phyloP scores from a whole-genome alignment of 1,140 invertebrate species.

The Berghia stephanieae region DNA sequence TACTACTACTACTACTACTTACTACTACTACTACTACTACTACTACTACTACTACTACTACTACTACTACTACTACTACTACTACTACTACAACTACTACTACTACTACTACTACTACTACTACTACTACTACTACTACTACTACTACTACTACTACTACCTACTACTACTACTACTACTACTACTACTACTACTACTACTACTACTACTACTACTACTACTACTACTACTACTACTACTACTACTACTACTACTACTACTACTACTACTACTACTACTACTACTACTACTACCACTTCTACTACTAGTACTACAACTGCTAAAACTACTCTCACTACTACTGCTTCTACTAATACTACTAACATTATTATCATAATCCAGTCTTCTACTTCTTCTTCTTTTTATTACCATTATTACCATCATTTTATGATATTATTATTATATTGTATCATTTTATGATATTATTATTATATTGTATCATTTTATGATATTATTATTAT shows the following conservation, averaged over 20 bases:
- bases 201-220: constrained; percentile 21
- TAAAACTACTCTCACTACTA: constrained; percentile 11
- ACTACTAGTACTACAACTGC: constrained; percentile 16
- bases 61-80: too few species aligned
- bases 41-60: too few species aligned
- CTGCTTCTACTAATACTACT: too few species aligned
- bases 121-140: constrained; percentile 24
- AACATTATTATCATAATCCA: too few species aligned
- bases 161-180: constrained; percentile 21
- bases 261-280: constrained; percentile 21
- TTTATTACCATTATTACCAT: too few species aligned
- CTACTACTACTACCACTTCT: constrained; percentile 16
- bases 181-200: constrained; percentile 22
- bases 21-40: too few species aligned
- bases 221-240: constrained; percentile 24
- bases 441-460: too few species aligned
- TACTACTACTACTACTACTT: too few species aligned
- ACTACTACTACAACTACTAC: constrained; percentile 2
- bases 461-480: too few species aligned
- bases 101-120: constrained; percentile 7
- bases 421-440: too few species aligned
- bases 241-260: constrained; percentile 20
- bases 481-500: too few species aligned
- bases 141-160: constrained; percentile 21
- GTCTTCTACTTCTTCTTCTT: too few species aligned